Conservation (phyloP, 2,888 invertebrate genomes). For the Melinopterus prodromus region DNA sequence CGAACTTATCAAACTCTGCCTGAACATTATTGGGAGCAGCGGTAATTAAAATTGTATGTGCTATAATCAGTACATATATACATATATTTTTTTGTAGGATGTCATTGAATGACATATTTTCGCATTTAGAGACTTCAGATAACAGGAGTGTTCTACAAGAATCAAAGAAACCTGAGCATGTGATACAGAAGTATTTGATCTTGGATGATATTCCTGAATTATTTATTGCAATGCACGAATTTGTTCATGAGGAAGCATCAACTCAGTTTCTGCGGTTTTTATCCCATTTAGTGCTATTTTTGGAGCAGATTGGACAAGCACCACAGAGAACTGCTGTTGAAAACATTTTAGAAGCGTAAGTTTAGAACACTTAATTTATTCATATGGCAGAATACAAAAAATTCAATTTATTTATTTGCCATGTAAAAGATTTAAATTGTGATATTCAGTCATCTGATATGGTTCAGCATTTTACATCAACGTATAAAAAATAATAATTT, state of each 20-base stretch:
- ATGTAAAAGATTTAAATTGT: too few species aligned
- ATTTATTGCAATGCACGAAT: conserved; percentile 73
- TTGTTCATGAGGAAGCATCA: conserved; percentile 67
- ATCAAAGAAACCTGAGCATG: conserved; percentile 73
- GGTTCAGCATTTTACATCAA: too few species aligned
- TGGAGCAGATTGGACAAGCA: conserved; percentile 80
- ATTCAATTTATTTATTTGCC: too few species aligned
- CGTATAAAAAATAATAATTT: too few species aligned
- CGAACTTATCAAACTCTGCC: conserved; percentile 67
- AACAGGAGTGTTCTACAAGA: conserved; percentile 66
- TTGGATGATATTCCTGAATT: conserved; percentile 80
- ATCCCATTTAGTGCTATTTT: conserved; percentile 84
- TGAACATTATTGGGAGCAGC: conserved; percentile 73
- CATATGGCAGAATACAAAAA: too few species aligned
- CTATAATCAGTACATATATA: conserved; percentile 34
- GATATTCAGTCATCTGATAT: too few species aligned
- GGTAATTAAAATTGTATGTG: conserved; percentile 49
- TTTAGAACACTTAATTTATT: conserved; percentile 42
- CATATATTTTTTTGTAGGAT: conserved; percentile 61
- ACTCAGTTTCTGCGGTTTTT: conserved; percentile 79
- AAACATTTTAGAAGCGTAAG: conserved; percentile 76
- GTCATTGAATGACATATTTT: conserved; percentile 73
- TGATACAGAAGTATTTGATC: conserved; percentile 86
- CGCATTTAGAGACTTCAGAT: conserved; percentile 70
- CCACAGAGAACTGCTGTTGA: conserved; percentile 77